Base-by-base conservation (phyloP, 2,797 vertebrate species). In the Hoplostethus atlanticus region DNA sequence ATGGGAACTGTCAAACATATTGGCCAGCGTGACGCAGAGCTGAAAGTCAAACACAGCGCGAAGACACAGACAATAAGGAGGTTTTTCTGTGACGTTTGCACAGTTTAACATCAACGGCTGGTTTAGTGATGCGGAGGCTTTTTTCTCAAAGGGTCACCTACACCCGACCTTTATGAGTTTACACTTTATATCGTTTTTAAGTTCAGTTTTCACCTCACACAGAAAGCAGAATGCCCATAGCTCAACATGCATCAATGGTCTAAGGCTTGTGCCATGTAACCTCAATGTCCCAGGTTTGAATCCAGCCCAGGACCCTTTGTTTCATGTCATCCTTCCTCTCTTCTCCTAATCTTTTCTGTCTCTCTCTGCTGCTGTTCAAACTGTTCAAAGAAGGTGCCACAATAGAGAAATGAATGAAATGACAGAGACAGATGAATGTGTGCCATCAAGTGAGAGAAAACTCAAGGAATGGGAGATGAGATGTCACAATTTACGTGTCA, bases 1-100 rank as follows among this genome's bases (percentile, higher is more conserved):
- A 70, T 71, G 71, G 81, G 83, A 81, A 55, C 40, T n/a, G 11
- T 17, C 47, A 8, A 2, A 17, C 3, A 0, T 57, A 56, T 36
- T 54, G 46, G 46, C 51, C 64, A 38, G 51, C 53, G 57, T 25
- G 78, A 75, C 73, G 7, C 36, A 1, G 68, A 71, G 64, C 76
- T 53, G 38, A 77, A 63, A 72, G 58, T 52, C 76, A 71, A 76
- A 77, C 47, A 55, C 38, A 57, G 59, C 54, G 67, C 13, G 58
- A 51, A 16, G 16, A 61, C 50, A 44, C 11, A 68, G 61, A 50
- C 11, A 8, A 70, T 79, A 59, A 80, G 70, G 40, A 9, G 17
- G 56, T 72, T 56, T 78, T 51, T 71, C 25, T 73, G 61, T 31
- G 40, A 71, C 38, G 12, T 68, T 69, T 83, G 11, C 2, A 55